phyloP scores from a whole-genome alignment of 2,113 vertebrate species.

The Lepus europaeus region DNA sequence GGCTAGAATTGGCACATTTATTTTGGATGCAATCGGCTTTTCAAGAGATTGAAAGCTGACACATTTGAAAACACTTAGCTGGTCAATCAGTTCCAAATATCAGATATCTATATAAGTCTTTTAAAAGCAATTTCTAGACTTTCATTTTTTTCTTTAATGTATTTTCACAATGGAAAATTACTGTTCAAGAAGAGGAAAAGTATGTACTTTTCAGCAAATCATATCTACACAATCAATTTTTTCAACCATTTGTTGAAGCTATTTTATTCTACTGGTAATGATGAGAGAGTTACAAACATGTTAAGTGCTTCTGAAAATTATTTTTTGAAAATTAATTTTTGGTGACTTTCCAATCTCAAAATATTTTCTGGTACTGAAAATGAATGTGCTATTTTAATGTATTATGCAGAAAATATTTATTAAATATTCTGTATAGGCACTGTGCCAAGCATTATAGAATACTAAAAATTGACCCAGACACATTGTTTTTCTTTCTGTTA shows the following conservation, averaged over 20 bases:
- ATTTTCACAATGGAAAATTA: conserved; percentile 53
- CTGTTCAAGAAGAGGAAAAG: conserved; percentile 6
- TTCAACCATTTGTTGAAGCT: conserved; percentile 32
- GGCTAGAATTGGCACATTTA: background rate
- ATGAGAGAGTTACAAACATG: background rate
- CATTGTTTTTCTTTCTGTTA: background rate
- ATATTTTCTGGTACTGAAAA: background rate
- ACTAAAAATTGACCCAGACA: background rate
- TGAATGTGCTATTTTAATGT: background rate
- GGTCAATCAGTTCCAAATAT: background rate
- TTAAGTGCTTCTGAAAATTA: conserved; percentile 50
- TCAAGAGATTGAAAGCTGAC: conserved; percentile 2
- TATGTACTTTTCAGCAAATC: conserved; percentile 41
- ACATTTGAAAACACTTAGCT: conserved; percentile 56
- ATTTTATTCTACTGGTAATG: conserved; percentile 40
- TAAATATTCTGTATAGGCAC: background rate
- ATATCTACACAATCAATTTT: conserved; percentile 1
- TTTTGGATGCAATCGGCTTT: conserved; percentile 11
- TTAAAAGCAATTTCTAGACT: conserved; percentile 56
- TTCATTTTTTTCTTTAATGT: background rate
- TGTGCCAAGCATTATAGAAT: background rate
- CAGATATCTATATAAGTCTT: background rate
- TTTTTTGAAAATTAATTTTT: conserved; percentile 34
- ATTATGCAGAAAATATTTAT: background rate
- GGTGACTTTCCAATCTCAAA: background rate